A percentile compares a stretch with the other conserved stretches of the same genome.
phyloP scores from a whole-genome alignment of 2,113 vertebrate species.

The Lepus timidus region DNA sequence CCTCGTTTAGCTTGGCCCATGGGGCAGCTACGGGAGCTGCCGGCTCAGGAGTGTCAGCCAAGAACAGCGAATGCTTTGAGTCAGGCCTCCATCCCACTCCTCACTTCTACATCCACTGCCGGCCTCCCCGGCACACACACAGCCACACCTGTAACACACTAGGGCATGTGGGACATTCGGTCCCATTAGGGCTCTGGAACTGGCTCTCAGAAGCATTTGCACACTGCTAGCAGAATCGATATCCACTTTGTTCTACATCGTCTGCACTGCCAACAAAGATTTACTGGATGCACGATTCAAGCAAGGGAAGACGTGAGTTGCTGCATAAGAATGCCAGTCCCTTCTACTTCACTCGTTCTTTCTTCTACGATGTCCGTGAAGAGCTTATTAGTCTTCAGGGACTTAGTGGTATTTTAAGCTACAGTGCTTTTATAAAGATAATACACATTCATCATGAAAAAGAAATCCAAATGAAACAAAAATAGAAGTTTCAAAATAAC shows the following conservation, averaged over 20 bases:
- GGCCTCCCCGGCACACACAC: background rate
- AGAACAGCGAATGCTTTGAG: background rate
- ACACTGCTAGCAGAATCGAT: background rate
- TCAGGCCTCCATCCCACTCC: background rate
- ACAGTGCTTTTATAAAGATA: slow-evolving; percentile 26
- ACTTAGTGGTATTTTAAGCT: background rate
- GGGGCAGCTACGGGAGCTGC: background rate
- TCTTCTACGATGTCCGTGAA: background rate
- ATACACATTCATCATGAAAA: background rate
- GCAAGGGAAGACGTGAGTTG: background rate
- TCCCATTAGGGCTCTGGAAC: background rate
- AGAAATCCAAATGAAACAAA: background rate
- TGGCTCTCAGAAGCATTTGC: background rate
- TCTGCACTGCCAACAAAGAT: background rate
- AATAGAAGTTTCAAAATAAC: background rate
- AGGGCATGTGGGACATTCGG: too few relatives aligned
- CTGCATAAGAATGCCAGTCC: background rate
- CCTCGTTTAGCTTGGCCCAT: background rate
- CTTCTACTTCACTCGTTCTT: background rate
- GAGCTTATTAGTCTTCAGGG: background rate
- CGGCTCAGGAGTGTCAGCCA: background rate
- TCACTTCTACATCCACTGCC: background rate
- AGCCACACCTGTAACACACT: background rate
- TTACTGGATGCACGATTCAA: background rate
- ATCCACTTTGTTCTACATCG: background rate